Base-by-base conservation (phyloP, 2,888 invertebrate genomes). In the Sclerodermus sp. region DNA sequence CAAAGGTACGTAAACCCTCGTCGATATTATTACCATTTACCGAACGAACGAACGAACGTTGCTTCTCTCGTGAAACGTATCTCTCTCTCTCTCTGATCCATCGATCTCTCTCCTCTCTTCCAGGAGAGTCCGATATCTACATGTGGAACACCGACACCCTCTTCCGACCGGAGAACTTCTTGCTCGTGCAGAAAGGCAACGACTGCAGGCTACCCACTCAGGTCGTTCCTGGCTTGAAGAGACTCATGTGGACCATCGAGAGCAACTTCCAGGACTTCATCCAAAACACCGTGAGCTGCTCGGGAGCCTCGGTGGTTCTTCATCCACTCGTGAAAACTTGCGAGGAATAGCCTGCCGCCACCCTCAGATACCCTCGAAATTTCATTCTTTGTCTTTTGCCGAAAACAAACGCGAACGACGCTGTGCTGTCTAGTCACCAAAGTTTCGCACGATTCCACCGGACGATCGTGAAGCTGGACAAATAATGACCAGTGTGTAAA, bases 201-300 rank as follows among this genome's bases (percentile, higher is more conserved):
- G 82, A 83, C 29, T 84, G 84, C 62, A 80, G 83, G 31, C 73
- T 86, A 40, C 80, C 86, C 30, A 87, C 87, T 0, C 84, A 85
- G 62, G 85, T 82, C 1, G 77, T 84, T 23, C 82, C 85, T 0
- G 86, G 85, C 6, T 82, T 80, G 63, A 84, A 82, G 69, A 80
- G 80, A 23, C 79, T 82, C 41, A 84, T 86, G 82, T 85, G 87
- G 84, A 82, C 82, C 10, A 73, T 87, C 57, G 87, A 86, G 67
- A 85, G 85, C 62, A 87, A 87, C 71, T 85, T 87, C 80, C 84
- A 83, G 45, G 86, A 87, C 73, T 87, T 81, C 66, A 82, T 86
- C 56, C 74, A 81, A 3, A 82, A 84, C 56, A 82, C 81, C 30
- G 82, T 83, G 32, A 84, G 86, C 39, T 84, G 85, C 67, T 79